Conservation (phyloP, 2,888 invertebrate species). For the Galerucella nymphaeae region DNA sequence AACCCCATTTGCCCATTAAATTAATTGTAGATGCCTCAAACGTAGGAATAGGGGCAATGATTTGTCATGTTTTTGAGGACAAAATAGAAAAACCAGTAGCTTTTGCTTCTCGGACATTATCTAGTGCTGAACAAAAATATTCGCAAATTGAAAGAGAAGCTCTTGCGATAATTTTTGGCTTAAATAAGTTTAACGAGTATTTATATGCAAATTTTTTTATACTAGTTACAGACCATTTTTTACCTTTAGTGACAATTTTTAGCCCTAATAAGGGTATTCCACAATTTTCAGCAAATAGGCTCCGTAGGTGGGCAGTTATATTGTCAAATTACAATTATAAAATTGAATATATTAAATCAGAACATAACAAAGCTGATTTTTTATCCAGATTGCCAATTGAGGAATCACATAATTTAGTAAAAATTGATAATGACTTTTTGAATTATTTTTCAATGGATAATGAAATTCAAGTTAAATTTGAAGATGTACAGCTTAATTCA, state of each 20-base stretch:
- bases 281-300: constrained; percentile 26
- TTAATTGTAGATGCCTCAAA: constrained; percentile 18
- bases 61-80: constrained; percentile 17
- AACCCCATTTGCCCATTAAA: constrained; percentile 17
- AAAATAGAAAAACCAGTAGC: constrained; percentile 25
- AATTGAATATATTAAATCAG: too few species aligned
- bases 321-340: constrained; percentile 31
- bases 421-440: too few species aligned
- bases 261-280: constrained; percentile 20
- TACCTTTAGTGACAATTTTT: constrained; percentile 17
- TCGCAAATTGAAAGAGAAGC: constrained; percentile 23
- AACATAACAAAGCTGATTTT: too few species aligned
- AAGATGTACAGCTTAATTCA: too few species aligned
- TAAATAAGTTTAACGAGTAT: constrained; percentile 29
- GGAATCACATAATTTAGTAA: too few species aligned
- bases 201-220: constrained; percentile 25
- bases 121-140: constrained; percentile 23
- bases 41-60: constrained; percentile 14
- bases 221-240: constrained; percentile 26
- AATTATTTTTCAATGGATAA: too few species aligned
- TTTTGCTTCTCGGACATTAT: constrained; percentile 19
- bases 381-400: too few species aligned
- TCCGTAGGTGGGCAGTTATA: constrained; percentile 29
- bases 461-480: background rate
- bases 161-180: constrained; percentile 24